Base-by-base conservation (phyloP, 2,113 vertebrate species). In the Leptosomus discolor region DNA sequence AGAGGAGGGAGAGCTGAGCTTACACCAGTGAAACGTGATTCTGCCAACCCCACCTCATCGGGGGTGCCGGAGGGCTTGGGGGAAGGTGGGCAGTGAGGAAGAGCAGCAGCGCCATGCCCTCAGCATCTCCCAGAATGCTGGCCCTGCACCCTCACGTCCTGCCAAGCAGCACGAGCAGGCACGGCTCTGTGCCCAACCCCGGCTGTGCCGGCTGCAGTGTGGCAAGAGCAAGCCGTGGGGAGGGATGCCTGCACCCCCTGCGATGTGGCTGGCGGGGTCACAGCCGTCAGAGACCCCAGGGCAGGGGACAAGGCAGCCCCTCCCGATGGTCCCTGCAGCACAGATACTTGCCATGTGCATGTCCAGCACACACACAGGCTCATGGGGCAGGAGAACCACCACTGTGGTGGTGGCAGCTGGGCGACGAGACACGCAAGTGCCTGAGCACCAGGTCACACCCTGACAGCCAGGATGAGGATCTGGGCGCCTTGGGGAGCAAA, bases 81-180 rank as follows among this genome's bases (percentile, higher is more conserved):
- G 70, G 18, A 85, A 79, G 79, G 56, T 41, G 32, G 16, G 41
- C 20, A 5, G 2, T 0, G 0, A 68, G 27, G 63, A 80, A 41
- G 32, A 58, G 43, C 63, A 75, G 51, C 19, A 79, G 22, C 37
- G 29, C 34, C 61, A 27, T 53, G 56, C 10, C 21, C 19, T 75
- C 67, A 50, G 56, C 21, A 21, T 39, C 29, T 83, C n/a, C n/a
- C 0, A 0, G 5, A 50, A 30, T 2, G 8, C 54, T 6, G 1
- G 19, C 26, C 37, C 50, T 1, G 1, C 56, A 74, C 27, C 51
- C 54, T 37, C 26, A 36, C 23, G 37, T 75, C 48, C 63, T 76
- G 76, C 20, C 36, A 56, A 45, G 53, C 53, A 64, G 57, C 32
- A 36, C 12, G 10, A 5, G 3, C 34, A 67, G 45, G 67, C 53